Evolutionary conservation across 2,797 vertebrate genomes (phyloP).

Genomic region (Atherinosoma microstoma): DNA sequence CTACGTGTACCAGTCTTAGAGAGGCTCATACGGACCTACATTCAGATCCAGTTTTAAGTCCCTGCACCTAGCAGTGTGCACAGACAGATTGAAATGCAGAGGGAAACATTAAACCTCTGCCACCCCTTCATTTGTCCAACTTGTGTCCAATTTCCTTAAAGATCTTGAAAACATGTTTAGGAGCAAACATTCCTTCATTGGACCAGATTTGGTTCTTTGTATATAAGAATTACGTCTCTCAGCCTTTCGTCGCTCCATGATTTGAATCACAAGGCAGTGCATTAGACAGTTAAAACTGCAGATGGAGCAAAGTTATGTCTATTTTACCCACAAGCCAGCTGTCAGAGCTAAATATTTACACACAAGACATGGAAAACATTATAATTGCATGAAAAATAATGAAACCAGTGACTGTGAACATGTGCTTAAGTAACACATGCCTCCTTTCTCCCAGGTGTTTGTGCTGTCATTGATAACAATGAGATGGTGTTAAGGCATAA

Average conservation of each 20-base stretch:
- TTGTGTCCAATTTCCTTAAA: constrained; percentile 68
- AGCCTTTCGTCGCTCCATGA: not conserved
- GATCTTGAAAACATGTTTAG: constrained; percentile 56
- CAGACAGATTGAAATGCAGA: constrained; percentile 79
- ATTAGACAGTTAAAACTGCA: not conserved
- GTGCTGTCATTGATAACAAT: constrained; percentile 26
- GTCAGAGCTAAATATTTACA: not conserved
- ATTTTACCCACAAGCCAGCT: not conserved
- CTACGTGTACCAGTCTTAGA: constrained; percentile 56
- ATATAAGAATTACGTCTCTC: not conserved
- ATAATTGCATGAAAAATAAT: not conserved
- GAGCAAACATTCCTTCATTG: constrained; percentile 29
- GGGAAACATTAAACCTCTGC: constrained; percentile 76
- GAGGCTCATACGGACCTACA: constrained; percentile 53
- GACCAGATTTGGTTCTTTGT: not conserved
- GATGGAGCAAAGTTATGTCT: not conserved
- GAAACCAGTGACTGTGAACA: not conserved
- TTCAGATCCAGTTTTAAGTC: constrained; percentile 15
- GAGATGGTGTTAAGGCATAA: constrained; percentile 46
- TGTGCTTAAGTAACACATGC: not conserved
- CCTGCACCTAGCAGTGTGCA: constrained; percentile 56
- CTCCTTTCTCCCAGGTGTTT: constrained; percentile 10
- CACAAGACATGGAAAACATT: not conserved
- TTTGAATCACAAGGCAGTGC: not conserved
- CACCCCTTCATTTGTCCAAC: constrained; percentile 70